Conservation (phyloP, 2,113 vertebrate species). For the Urocitellus parryii region DNA sequence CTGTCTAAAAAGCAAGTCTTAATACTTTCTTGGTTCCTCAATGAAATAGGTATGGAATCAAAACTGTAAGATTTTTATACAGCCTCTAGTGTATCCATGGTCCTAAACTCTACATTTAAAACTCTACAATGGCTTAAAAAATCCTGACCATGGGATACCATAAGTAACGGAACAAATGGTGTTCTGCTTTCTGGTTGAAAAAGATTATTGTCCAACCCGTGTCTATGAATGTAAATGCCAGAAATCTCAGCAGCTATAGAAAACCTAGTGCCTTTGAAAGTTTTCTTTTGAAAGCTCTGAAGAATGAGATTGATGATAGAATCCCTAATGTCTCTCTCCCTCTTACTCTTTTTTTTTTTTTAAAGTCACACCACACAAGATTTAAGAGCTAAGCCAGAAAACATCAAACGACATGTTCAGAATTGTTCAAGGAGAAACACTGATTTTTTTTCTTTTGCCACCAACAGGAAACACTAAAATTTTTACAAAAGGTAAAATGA, state of each 20-base stretch:
- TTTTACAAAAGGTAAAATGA: constrained; percentile 80
- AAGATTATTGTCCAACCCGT: constrained; percentile 5
- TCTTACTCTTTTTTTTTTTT: background rate
- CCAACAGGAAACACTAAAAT: constrained; percentile 60
- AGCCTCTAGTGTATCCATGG: background rate
- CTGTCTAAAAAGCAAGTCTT: background rate
- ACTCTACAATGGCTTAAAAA: constrained; percentile 4
- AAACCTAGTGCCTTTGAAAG: background rate
- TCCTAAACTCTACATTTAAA: background rate
- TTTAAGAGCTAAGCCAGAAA: constrained; percentile 75
- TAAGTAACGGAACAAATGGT: background rate
- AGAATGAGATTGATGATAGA: constrained; percentile 44
- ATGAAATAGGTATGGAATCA: background rate
- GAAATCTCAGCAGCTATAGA: background rate
- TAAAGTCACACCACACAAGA: background rate
- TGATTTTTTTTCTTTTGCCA: constrained; percentile 64
- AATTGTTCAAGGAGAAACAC: constrained; percentile 72
- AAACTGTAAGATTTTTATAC: background rate
- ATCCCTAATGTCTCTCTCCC: background rate
- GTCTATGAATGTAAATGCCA: constrained; percentile 21
- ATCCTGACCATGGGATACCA: background rate
- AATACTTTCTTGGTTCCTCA: background rate
- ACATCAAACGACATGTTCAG: constrained; percentile 40
- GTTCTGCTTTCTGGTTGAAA: background rate
- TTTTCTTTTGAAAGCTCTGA: constrained; percentile 28